Evolutionary conservation across 92 coral and sea anemone species (phyloP), one percentile per base, ranked within the genome.

Genomic region (Actinernus sp.): DNA sequence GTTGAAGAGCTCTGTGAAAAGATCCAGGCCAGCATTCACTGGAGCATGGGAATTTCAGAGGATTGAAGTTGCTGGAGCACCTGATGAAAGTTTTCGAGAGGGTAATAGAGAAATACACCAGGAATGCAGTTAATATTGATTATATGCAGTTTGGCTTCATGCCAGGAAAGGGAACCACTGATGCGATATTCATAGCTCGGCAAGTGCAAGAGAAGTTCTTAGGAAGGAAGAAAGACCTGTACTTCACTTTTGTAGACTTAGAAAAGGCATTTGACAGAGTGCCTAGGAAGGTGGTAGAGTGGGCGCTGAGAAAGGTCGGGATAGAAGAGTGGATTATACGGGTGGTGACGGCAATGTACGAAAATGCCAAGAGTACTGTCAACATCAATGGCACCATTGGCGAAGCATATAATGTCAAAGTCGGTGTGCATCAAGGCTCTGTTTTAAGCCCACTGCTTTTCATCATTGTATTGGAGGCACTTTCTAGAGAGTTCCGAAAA

Each of bases 141-240:
- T 53, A 69, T 1, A 54, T 69, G 77, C 77, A 57, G 38, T 69
- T 69, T 69, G 77, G 77, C 25, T 69, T 57, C 37, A 28, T 69
- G 53, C 77, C 67, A 0, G 68, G 77, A 18, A 31, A 22, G 13
- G 77, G 77, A 6, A 69, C 77, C 10, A 69, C 50, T 38, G 77
- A 57, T 38, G 77, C 77, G n/a, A 69, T 63, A 1, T 63, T 63
- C 37, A 63, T 63, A 16, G 4, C 48, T 21, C 64, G 64, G 2
- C 72, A 63, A 27, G 4, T 43, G 32, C 37, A 64, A 48, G 37
- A 27, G 17, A 61, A 60, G 52, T 49, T 13, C 53, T 31, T 63
- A 21, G 80, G 25, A 37, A 72, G 18, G 31, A 22, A 37, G 45
- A 46, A 59, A 48, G 1, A 28, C 26, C 38, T 62, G 38, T 62